Evolutionary conservation across 2,888 invertebrate genomes (phyloP), one percentile per base, ranked within the genome.

Genomic region (Xanthia togata): DNA sequence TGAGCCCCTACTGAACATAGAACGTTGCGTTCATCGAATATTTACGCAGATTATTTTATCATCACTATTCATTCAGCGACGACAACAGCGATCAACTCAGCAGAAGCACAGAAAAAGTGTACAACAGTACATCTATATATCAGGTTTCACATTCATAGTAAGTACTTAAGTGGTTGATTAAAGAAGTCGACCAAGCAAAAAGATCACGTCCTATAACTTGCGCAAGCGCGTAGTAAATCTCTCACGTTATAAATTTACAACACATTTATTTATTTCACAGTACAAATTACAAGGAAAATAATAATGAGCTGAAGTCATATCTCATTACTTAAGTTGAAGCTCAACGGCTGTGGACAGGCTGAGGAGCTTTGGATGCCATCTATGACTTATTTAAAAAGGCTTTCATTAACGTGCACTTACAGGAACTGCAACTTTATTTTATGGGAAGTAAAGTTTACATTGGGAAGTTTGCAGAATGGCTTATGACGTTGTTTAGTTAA

Each of bases 271-370:
- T 93, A 93, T 93, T 90, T 91, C 92, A 87, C 88, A 85, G 89
- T 89, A 92, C 93, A 94, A 94, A 94, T 94, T 93, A 94, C 92
- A 93, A 92, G 92, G 90, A 92, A 93, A 93, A 93, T 94, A 93
- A 93, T 94, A 95, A 95, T 94, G 93, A 95, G 93, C 91, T 92
- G 91, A 93, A 95, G 95, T 95, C 95, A 94, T 95, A 95, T 94
- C 94, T 96, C 94, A 94, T 95, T 94, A 95, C 94, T 95, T 93
- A 94, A 94, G 93, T 94, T 94, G 92, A 93, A 93, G 93, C 94
- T 92, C 92, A 93, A 93, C 92, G 90, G 87, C 91, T 92, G 93
- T 89, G 91, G 95, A 95, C 95, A 94, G 94, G 91, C 90, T 90
- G 91, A 89, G 91, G 88, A 92, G 93, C 92, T 93, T 92, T 92